Conservation (phyloP, 1,140 invertebrate species). For the Alviniconcha marisindica region DNA sequence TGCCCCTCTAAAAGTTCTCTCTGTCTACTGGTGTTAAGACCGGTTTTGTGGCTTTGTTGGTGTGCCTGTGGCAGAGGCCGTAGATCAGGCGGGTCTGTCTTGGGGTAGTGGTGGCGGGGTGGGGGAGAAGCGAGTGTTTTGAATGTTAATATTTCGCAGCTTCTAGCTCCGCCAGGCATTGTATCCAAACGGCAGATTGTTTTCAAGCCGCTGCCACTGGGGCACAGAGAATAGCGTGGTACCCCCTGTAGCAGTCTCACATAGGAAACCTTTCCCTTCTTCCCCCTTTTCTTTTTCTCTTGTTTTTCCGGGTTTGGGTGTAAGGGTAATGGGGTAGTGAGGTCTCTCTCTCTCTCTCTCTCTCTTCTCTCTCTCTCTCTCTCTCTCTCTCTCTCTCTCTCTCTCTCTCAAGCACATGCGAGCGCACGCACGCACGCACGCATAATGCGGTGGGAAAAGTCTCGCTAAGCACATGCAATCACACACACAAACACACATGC, state of each 20-base stretch:
- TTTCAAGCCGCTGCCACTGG: too few species aligned
- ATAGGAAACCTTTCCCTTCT: background rate
- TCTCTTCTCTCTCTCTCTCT: background rate
- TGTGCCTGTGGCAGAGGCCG: background rate
- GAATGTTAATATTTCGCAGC: conserved; percentile 40
- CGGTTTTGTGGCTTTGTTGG: too few species aligned
- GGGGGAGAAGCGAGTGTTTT: conserved; percentile 32
- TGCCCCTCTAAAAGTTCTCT: too few species aligned
- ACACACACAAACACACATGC: background rate
- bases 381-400: background rate
- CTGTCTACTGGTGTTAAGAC: too few species aligned
- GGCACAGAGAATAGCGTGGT: too few species aligned
- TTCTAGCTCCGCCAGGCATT: background rate
- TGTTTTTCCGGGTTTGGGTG: too few species aligned
- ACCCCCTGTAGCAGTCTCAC: too few species aligned
- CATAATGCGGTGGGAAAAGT: too few species aligned
- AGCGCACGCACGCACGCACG: too few species aligned
- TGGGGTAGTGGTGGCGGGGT: background rate
- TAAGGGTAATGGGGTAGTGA: too few species aligned
- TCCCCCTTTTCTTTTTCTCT: background rate
- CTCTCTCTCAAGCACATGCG: too few species aligned
- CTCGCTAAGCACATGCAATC: background rate
- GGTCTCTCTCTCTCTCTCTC: background rate
- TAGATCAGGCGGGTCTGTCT: conserved; percentile 26
- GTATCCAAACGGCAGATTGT: conserved; percentile 9